Evolutionary conservation across 92 coral and sea anemone species (phyloP), one percentile per base, ranked within the genome.

Genomic region (Bergia sp.): DNA sequence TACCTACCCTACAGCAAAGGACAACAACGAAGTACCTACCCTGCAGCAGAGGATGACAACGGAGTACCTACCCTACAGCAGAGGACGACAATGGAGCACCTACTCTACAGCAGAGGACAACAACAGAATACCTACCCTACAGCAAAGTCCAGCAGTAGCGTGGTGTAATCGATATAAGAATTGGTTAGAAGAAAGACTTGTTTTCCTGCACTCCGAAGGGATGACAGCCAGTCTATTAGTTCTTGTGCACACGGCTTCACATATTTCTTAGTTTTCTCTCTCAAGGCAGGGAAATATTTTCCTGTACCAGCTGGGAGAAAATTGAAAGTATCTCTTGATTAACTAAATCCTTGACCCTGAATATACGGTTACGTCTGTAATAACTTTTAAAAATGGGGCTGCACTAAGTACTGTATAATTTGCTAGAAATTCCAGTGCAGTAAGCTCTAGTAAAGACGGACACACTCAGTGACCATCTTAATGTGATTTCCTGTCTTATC

Each of bases 171-270:
- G 69, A 96, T 95, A 38, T 88, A 92, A 1, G 99, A 97, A 80
- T 97, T 97, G 71, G 99, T 97, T 67, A 97, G 89, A 53, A 97
- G 90, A 47, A 97, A 96, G 4, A 97, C 91, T 75, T 92, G 93
- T 66, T 90, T 85, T 77, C 91, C 86, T 38, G 90, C 85, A 7
- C 77, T 88, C 47, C 91, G 86, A 15, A 97, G 86, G 11, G 92
- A 85, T 66, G 89, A 90, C 10, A 97, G 88, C 99, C 99, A 97
- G 44, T 92, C 85, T 50, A 92, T 86, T 10, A 93, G 65, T 64
- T 96, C 93, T 64, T 86, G 65, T 73, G 95, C 91, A 84, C 95
- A 96, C 43, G 96, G 95, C 64, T 94, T 92, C 65, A 97, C 88
- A 85, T 88, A 97, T 80, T 92, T 92, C 42, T 87, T 67, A 13